A percentile compares a stretch with the other conserved stretches of the same genome.
phyloP scores from a whole-genome alignment of 2,888 invertebrate species.

The Pecten maximus region DNA sequence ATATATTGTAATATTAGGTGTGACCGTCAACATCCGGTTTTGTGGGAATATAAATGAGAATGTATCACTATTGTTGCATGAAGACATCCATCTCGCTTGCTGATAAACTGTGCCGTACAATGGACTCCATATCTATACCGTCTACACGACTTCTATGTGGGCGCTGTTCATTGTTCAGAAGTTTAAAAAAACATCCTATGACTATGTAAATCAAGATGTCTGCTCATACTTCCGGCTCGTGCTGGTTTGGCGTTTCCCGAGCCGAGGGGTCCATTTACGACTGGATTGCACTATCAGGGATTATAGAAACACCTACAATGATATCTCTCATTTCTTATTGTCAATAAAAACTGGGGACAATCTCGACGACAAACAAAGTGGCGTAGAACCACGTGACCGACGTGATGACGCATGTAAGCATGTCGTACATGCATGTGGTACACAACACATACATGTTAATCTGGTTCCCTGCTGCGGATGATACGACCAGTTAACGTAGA shows the following conservation, averaged over 20 bases:
- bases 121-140: background rate
- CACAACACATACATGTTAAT: too few relatives aligned
- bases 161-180: background rate
- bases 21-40: conserved; percentile 6
- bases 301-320: background rate
- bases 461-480: too few relatives aligned
- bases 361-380: too few relatives aligned
- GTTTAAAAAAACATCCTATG: background rate
- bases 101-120: background rate
- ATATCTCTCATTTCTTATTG: background rate
- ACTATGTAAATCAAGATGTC: background rate
- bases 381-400: too few relatives aligned
- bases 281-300: background rate
- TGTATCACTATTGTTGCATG: background rate
- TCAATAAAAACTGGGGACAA: too few relatives aligned
- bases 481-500: too few relatives aligned
- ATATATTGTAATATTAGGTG: background rate
- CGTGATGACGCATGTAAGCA: too few relatives aligned
- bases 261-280: background rate
- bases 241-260: background rate
- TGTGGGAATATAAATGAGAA: background rate
- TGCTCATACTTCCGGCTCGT: conserved; percentile 1
- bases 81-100: background rate
- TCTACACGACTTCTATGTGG: background rate
- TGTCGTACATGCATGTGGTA: too few relatives aligned